Conservation (phyloP, 2,113 vertebrate species). For the Oreochromis tanganicae region DNA sequence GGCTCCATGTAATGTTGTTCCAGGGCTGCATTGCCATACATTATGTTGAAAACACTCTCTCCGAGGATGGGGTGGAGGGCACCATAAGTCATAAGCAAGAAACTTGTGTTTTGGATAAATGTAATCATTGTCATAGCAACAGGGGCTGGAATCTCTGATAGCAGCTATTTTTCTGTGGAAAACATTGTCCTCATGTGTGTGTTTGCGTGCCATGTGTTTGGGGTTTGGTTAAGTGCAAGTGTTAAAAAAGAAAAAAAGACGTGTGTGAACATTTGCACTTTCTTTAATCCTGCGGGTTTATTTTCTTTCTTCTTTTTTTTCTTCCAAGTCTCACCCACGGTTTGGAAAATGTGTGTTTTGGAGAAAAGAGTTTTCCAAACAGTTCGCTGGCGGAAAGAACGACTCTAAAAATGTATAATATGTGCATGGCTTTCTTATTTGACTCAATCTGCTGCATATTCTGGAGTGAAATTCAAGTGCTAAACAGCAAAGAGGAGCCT, state of each 20-base stretch:
- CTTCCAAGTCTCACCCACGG: slow-evolving; percentile 29
- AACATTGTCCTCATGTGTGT: slow-evolving; percentile 27
- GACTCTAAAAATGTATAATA: background rate
- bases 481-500: background rate
- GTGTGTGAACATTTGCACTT: slow-evolving; percentile 32
- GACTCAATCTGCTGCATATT: background rate
- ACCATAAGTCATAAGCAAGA: slow-evolving; percentile 29
- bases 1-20: slow-evolving; percentile 16
- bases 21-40: slow-evolving; percentile 28
- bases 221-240: background rate
- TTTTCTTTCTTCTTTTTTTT: background rate
- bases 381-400: slow-evolving; percentile 34
- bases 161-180: slow-evolving; percentile 49
- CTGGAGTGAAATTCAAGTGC: slow-evolving; percentile 14
- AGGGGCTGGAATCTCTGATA: slow-evolving; percentile 63
- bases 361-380: slow-evolving; percentile 23
- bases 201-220: slow-evolving; percentile 2
- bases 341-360: slow-evolving; percentile 60
- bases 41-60: slow-evolving; percentile 17
- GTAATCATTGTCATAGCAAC: slow-evolving; percentile 67
- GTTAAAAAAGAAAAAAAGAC: background rate
- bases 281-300: slow-evolving; percentile 7
- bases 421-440: slow-evolving; percentile 2
- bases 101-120: slow-evolving; percentile 62
- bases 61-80: slow-evolving; percentile 29